phyloP scores from a whole-genome alignment of 2,888 invertebrate genomes.

The Agrypnus murinus region DNA sequence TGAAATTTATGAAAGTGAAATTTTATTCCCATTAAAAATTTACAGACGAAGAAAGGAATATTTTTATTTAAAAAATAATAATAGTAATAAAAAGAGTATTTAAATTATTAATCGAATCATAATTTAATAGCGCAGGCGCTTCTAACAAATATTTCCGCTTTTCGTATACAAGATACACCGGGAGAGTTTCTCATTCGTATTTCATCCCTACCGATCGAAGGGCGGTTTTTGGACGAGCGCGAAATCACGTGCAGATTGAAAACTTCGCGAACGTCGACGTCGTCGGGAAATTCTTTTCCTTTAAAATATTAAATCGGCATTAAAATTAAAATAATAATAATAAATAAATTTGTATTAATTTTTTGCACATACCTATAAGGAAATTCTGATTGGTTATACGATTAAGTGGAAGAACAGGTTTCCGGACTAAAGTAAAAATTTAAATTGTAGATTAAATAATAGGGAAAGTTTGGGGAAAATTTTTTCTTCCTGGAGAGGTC shows the following conservation, averaged over 20 bases:
- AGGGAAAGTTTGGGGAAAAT: no score
- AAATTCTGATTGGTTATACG: no score
- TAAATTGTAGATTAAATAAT: no score
- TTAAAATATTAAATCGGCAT: not conserved
- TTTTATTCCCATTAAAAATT: no score
- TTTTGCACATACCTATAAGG: no score
- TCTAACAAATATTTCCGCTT: conserved; percentile 53
- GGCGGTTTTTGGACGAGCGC: conserved; percentile 46
- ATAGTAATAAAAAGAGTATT: no score
- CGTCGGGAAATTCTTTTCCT: not conserved
- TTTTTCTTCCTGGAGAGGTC: not conserved
- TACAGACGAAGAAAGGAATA: no score
- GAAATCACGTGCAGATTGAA: conserved; percentile 43
- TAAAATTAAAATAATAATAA: not conserved
- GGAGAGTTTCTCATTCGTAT: conserved; percentile 58
- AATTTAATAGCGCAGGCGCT: conserved; percentile 56
- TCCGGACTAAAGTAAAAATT: no score
- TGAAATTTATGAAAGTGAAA: no score
- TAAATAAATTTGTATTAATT: no score
- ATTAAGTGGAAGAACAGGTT: no score
- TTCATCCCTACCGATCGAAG: conserved; percentile 54
- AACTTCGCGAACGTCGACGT: conserved; percentile 18
- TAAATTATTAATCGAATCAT: conserved; percentile 23
- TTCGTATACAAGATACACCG: conserved; percentile 56
- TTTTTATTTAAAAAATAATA: no score